phyloP scores from a whole-genome alignment of 2,797 vertebrate genomes.

The Alauda arvensis region DNA sequence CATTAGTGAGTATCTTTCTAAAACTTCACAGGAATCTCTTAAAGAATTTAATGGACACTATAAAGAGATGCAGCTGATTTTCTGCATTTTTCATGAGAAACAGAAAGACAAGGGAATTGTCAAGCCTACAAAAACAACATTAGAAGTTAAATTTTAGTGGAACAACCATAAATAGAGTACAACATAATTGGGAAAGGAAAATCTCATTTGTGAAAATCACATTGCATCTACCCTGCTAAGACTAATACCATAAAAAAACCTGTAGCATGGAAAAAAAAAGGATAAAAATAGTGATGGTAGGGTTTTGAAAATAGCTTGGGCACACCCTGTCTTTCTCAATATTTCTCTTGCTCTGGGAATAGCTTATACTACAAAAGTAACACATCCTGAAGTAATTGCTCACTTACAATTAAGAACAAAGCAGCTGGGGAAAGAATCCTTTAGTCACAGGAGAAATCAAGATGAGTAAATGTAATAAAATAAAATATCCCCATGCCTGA shows the following conservation, averaged over 20 bases:
- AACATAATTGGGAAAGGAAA: conserved; percentile 38
- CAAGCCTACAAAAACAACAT: conserved; percentile 41
- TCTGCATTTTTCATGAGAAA: conserved; percentile 58
- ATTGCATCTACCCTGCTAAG: not conserved
- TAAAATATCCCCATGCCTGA: conserved; percentile 22
- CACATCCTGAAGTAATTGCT: conserved; percentile 54
- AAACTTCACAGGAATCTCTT: conserved; percentile 31
- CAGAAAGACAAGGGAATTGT: conserved; percentile 31
- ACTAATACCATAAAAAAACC: not conserved
- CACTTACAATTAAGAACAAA: conserved; percentile 49
- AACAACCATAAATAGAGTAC: conserved; percentile 39
- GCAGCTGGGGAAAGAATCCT: conserved; percentile 16
- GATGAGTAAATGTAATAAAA: conserved; percentile 45
- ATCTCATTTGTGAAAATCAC: conserved; percentile 15
- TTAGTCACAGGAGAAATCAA: conserved; percentile 50
- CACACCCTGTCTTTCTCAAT: not conserved
- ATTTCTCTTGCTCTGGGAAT: conserved; percentile 11
- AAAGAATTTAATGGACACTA: conserved; percentile 49
- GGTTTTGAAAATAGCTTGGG: not conserved
- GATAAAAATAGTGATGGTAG: not conserved
- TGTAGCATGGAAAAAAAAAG: not conserved
- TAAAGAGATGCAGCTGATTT: conserved; percentile 55
- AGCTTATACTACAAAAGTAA: conserved; percentile 1
- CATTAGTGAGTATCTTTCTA: conserved; percentile 26
- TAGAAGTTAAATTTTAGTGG: conserved; percentile 36